Evolutionary conservation across 2,113 vertebrate species (phyloP).

Genomic region (Oreochromis tanganicae): DNA sequence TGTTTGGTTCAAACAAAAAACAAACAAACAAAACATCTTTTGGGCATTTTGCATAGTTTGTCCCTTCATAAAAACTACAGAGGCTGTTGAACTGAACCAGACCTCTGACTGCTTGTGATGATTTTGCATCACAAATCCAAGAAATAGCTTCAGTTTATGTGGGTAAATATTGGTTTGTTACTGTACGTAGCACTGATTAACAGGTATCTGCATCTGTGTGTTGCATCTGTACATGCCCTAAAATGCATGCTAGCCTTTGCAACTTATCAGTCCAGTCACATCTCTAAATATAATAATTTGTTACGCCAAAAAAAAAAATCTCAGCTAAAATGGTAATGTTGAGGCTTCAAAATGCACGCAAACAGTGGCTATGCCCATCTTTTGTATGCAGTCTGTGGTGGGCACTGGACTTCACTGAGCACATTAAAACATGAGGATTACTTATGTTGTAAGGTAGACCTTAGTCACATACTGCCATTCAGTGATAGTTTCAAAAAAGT

Average conservation of each 20-base stretch:
- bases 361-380: neutral
- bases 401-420: neutral
- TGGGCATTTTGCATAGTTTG: neutral
- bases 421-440: neutral
- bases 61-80: neutral
- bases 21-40: rapidly evolving
- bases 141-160: rapidly evolving
- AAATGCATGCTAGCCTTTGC: neutral
- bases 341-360: neutral
- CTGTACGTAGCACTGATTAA: neutral
- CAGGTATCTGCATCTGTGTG: neutral
- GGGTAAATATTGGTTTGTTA: neutral
- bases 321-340: neutral
- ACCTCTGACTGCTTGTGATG: neutral
- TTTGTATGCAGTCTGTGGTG: neutral
- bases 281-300: neutral
- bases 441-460: neutral
- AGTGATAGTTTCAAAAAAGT: neutral
- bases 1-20: neutral
- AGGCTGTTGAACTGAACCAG: neutral
- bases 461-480: neutral
- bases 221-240: neutral
- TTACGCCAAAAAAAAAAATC: neutral
- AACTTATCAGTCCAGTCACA: neutral
- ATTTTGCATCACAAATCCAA: neutral